These are phyloP conservation scores for Argyrosomus japonicus DNA, from an alignment of 2,113 vertebrate species.

Conservation along the genomic window DNA sequence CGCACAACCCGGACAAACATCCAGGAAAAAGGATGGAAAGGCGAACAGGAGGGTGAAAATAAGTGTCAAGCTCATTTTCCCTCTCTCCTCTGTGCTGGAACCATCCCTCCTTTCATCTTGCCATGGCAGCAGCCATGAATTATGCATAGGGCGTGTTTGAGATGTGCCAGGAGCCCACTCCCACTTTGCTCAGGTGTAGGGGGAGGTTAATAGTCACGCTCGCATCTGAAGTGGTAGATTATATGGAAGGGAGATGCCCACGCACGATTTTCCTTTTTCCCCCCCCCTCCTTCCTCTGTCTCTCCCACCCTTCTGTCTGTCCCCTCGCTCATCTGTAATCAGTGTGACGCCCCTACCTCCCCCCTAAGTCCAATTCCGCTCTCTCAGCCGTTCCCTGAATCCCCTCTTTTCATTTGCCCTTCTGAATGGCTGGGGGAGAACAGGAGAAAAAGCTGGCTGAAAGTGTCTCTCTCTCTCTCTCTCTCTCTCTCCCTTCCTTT, in stretches of 20 bases:
- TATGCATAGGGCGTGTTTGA: conserved; percentile 68
- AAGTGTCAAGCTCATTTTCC: conserved; percentile 62
- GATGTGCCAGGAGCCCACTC: conserved; percentile 68
- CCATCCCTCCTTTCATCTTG: conserved; percentile 72
- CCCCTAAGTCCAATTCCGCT: conserved; percentile 57
- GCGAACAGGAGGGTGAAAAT: conserved; percentile 6
- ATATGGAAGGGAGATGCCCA: conserved; percentile 65
- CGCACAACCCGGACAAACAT: conserved; percentile 55
- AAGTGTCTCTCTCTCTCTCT: conserved; percentile 40
- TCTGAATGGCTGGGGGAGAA: conserved; percentile 61
- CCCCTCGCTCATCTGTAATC: conserved; percentile 71
- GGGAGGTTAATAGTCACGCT: conserved; percentile 75
- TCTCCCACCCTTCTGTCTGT: conserved; percentile 38
- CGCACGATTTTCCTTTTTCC: conserved; percentile 39
- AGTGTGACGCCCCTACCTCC: conserved; percentile 53
- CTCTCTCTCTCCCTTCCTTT: conserved; percentile 30
- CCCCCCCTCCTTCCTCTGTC: background rate
- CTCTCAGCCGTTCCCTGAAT: conserved; percentile 64
- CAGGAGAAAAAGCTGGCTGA: conserved; percentile 61
- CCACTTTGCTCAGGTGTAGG: conserved; percentile 69
- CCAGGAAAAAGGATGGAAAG: conserved; percentile 48
- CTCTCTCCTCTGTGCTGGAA: conserved; percentile 43
- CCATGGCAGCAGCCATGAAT: conserved; percentile 67
- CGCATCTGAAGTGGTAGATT: conserved; percentile 72
- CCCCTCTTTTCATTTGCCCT: conserved; percentile 71